Base-by-base conservation (phyloP, 2,113 vertebrate genomes). In the Falco punctatus region DNA sequence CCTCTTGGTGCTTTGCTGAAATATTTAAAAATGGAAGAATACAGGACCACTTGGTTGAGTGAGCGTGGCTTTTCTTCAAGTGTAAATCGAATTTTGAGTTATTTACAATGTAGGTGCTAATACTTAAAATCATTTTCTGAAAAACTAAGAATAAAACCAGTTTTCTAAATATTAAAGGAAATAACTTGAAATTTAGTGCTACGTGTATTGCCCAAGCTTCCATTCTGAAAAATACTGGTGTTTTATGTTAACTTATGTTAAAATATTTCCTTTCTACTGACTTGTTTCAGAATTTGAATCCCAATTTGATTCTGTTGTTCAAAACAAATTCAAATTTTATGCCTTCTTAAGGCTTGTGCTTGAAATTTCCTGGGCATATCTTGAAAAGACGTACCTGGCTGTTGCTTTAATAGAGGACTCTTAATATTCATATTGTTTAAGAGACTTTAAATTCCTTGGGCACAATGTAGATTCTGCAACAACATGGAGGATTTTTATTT, bases 81-180 rank as follows among this genome's bases (percentile, higher is more conserved):
- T 94, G 93, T 91, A 92, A 92, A 74, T 81, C 59, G 6, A 28
- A 81, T 52, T 75, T 49, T 19, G 57, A 94, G 44, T 87, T 13
- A 46, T 64, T 79, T 64, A 72, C 66, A 49, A 46, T 93, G 91
- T 92, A 85, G 96, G 96, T 97, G 87, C 96, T 97, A 96, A 93
- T 82, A 92, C 52, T 81, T 93, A 8, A 75, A 84, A 23, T 42
- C 0, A 52, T 57, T 88, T 77, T 83, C 84, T 95, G 91, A 69
- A 85, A 87, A 84, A 85, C 59, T 33, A 38, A 94, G 91, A 97
- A 96, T 96, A 92, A 97, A 96, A 84, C 11, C 55, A n/a, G 26
- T 94, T 96, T 96, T 95, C 77, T 94, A 86, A 94, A 78, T 87
- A 84, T 73, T 93, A 90, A 94, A 91, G 71, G 87, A 93, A 75